Conservation (phyloP, 1,140 invertebrate genomes). For the Cecropterus lyciades region DNA sequence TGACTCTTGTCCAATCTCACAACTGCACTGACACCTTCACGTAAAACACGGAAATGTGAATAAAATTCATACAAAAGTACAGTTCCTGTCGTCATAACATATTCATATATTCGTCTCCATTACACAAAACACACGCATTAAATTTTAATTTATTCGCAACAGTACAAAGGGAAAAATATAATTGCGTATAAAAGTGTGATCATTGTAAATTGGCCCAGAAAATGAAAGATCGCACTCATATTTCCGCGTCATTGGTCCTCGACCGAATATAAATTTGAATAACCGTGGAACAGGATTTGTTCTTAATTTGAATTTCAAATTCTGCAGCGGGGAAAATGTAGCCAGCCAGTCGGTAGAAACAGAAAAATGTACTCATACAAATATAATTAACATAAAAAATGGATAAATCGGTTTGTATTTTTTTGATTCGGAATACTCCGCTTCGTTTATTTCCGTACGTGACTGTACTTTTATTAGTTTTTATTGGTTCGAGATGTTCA, state of each 20-base stretch:
- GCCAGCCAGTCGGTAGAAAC: conserved; percentile 27
- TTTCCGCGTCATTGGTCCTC: conserved; percentile 68
- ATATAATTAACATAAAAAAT: conserved; percentile 45
- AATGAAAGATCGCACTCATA: conserved; percentile 69
- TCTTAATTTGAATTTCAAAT: conserved; percentile 74
- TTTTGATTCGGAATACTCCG: conserved; percentile 25
- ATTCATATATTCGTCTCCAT: background rate
- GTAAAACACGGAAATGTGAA: no score
- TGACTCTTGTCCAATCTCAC: no score
- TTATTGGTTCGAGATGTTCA: conserved; percentile 19
- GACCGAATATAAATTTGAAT: conserved; percentile 73
- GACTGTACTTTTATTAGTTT: conserved; percentile 35
- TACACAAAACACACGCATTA: conserved; percentile 22
- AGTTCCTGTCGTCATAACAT: background rate
- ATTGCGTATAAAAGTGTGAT: conserved; percentile 40
- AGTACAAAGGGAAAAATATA: conserved; percentile 28
- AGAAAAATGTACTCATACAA: conserved; percentile 40
- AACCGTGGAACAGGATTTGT: conserved; percentile 69
- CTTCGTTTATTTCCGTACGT: conserved; percentile 24
- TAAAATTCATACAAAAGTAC: no score
- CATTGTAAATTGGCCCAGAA: conserved; percentile 57
- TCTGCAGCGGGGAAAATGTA: conserved; percentile 38
- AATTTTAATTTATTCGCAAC: conserved; percentile 32
- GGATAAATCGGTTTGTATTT: conserved; percentile 32
- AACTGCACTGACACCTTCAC: no score